These are phyloP conservation scores for Neostethus bicornis DNA, from an alignment of 2,797 vertebrate genomes.

Conservation along the genomic window DNA sequence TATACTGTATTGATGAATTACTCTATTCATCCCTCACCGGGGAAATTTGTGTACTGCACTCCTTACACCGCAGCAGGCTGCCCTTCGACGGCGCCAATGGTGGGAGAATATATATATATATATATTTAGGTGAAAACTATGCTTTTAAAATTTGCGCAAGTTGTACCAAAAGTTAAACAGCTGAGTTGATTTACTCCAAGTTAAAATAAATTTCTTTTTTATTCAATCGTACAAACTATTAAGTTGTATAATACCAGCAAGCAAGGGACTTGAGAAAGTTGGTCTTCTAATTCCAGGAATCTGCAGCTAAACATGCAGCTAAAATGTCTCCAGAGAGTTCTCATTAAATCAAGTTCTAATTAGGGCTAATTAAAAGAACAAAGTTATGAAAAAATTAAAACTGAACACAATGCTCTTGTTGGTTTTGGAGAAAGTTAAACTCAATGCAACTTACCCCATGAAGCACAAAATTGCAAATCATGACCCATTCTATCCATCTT, in stretches of 20 bases:
- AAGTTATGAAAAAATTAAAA: constrained; percentile 1
- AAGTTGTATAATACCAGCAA: background rate
- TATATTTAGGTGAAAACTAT: too few species aligned
- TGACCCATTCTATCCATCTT: background rate
- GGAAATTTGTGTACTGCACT: too few species aligned
- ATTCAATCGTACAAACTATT: constrained; percentile 1
- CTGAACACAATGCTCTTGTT: background rate
- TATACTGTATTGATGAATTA: too few species aligned
- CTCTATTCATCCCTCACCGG: too few species aligned
- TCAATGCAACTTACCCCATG: background rate
- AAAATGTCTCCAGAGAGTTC: background rate
- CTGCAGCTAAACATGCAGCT: background rate
- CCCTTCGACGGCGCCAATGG: too few species aligned
- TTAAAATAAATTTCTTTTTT: background rate
- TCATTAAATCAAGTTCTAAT: constrained; percentile 1
- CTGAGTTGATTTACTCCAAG: background rate
- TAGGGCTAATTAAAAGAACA: constrained; percentile 8
- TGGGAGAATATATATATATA: too few species aligned
- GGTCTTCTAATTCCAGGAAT: background rate
- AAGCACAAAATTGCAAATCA: background rate
- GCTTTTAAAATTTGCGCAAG: too few species aligned
- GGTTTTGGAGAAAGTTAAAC: background rate
- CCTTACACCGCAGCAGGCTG: too few species aligned
- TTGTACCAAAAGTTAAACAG: too few species aligned
- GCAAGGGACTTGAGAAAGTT: background rate